Evolutionary conservation across 2,113 vertebrate genomes (phyloP), one percentile per base, ranked within the genome.

Genomic region (Pseudolaguvia tuberculata): DNA sequence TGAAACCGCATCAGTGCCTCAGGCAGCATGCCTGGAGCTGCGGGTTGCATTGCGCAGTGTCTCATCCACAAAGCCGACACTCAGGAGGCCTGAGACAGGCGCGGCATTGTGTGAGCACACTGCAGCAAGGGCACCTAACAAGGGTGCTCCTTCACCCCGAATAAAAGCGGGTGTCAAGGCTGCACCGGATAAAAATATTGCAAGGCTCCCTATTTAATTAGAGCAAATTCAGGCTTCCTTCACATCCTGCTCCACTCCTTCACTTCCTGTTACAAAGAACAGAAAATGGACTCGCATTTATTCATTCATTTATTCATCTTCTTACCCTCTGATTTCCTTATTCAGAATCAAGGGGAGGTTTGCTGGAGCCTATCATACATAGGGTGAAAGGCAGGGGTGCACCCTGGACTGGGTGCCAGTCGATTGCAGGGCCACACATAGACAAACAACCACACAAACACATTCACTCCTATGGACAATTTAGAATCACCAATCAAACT

Each of bases 31-130:
- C 80, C 80, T 70, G 42, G 59, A 74, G 73, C 51, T 70, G 78
- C 78, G 79, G 81, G 70, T 75, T 82, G 71, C 67, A 79, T 82
- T 82, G 78, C 79, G 55, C 74, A 66, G 75, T 18, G 74, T 39
- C 3, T 42, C 71, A 53, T 82, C 71, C 75, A 66, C 75, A 61
- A 63, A 78, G 72, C 77, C 56, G 66, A 72, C 66, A 68, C 74
- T 75, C 73, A 61, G 31, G 65, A 61, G 59, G 63, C 58, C 71
- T 35, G 70, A 82, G 74, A 82, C 77, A 71, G 77, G 65, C 29
- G 21, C 13, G 31, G 78, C 74, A 70, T 82, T 79, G 70, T 81
- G 71, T 52, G 31, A 61, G 63, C n/a, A 42, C 70, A 71, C 65
- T 68, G 42, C 67, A 59, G 68, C 50, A 20, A 65, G 67, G 75